Conservation (phyloP, 1,140 invertebrate genomes). For the Octopus sinensis region DNA sequence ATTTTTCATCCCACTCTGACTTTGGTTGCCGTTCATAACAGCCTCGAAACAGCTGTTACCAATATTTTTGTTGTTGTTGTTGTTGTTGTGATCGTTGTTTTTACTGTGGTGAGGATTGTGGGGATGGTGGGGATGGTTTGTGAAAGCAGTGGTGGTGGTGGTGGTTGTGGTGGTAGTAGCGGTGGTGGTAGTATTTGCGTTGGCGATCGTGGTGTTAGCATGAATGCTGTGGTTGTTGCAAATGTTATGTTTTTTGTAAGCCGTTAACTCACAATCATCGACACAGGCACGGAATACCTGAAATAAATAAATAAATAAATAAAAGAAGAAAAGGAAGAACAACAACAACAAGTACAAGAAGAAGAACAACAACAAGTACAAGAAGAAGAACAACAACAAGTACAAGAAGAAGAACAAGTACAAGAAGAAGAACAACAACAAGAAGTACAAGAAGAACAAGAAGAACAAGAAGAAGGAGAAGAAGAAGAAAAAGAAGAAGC, state of each 20-base stretch:
- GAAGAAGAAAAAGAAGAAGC: not conserved
- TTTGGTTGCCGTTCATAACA: slow-evolving; percentile 16
- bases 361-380: not conserved
- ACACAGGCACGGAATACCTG: not conserved
- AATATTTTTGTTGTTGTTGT: not conserved
- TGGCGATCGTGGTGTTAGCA: not conserved
- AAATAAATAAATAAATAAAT: not conserved
- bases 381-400: not conserved
- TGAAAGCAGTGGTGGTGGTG: too few species aligned
- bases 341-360: not conserved
- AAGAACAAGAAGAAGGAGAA: not conserved
- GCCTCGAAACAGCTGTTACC: not conserved
- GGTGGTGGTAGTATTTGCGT: too few species aligned
- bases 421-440: not conserved
- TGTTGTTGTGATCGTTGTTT: not conserved
- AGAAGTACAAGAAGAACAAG: not conserved
- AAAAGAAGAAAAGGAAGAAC: not conserved
- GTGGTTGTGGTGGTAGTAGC: too few species aligned
- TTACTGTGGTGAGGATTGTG: not conserved
- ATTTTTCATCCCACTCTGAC: slow-evolving; percentile 23
- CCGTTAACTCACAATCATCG: not conserved
- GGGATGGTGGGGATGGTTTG: too few species aligned
- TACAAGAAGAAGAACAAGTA: not conserved
- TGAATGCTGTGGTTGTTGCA: not conserved
- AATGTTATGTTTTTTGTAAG: not conserved